Percentiles rank a stretch among this genome's conserved stretches.
Conservation (phyloP, 2,888 invertebrate species). For the Polymixis flavicincta region DNA sequence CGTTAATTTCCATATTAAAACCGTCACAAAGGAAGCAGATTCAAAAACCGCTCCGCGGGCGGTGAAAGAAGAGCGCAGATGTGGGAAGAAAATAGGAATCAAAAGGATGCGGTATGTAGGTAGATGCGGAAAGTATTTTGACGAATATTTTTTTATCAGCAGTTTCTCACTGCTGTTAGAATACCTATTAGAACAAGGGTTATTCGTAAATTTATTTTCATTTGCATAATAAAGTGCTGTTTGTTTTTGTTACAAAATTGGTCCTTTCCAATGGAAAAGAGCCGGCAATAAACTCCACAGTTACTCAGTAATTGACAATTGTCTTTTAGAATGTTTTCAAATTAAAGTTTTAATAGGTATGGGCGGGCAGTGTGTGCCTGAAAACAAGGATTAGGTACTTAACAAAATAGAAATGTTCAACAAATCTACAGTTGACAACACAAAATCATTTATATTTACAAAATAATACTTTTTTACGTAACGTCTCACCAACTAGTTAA, state of each 20-base stretch:
- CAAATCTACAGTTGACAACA: not conserved
- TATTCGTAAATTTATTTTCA: too few relatives aligned
- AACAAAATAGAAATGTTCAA: not conserved
- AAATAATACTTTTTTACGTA: not conserved
- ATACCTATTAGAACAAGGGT: too few relatives aligned
- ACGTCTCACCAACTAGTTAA: not conserved
- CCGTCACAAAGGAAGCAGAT: conserved; percentile 90
- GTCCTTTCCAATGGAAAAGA: too few relatives aligned
- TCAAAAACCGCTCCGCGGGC: conserved; percentile 87
- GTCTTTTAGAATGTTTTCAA: not conserved
- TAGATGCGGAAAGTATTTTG: not conserved
- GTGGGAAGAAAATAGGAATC: conserved; percentile 14
- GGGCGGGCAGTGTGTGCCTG: not conserved
- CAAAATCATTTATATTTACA: too few relatives aligned
- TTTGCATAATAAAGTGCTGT: too few relatives aligned
- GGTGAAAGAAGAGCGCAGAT: conserved; percentile 56
- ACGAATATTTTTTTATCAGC: too few relatives aligned
- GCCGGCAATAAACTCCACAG: too few relatives aligned
- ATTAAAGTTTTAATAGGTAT: not conserved
- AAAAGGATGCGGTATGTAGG: conserved; percentile 69
- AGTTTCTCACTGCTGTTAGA: not conserved
- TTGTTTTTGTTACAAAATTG: too few relatives aligned
- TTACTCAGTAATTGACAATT: too few relatives aligned
- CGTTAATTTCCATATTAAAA: conserved; percentile 91
- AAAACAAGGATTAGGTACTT: not conserved